These are phyloP conservation scores for Catocala sponsa DNA, from an alignment of 2,888 invertebrate species.

Conservation along the genomic window DNA sequence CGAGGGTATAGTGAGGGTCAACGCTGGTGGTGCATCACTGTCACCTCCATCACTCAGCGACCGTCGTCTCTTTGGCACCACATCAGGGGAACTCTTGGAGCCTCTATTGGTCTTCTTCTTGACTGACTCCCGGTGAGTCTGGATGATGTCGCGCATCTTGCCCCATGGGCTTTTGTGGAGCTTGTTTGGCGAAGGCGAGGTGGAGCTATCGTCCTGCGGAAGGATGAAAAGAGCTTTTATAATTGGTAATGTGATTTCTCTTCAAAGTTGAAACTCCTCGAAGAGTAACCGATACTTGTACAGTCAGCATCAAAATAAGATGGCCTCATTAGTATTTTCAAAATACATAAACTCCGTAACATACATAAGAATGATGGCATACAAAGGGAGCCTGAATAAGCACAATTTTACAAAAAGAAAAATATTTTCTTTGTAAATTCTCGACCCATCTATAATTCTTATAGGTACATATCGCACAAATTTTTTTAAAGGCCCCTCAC, in stretches of 20 bases:
- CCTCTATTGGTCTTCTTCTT: constrained; percentile 87
- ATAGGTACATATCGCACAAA: too few species aligned
- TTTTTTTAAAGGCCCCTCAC: too few species aligned
- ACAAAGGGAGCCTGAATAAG: too few species aligned
- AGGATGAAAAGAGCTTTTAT: not conserved
- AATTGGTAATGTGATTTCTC: not conserved
- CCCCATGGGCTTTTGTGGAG: constrained; percentile 92
- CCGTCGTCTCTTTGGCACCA: constrained; percentile 72
- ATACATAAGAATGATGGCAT: too few species aligned
- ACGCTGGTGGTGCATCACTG: constrained; percentile 82
- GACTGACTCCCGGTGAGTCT: constrained; percentile 90
- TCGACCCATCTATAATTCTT: too few species aligned
- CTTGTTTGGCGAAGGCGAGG: constrained; percentile 85
- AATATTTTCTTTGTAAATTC: too few species aligned
- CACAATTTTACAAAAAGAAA: too few species aligned
- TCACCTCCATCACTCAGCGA: constrained; percentile 84
- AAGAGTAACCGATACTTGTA: too few species aligned
- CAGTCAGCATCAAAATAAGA: too few species aligned
- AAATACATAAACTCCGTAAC: too few species aligned
- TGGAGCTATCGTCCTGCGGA: constrained; percentile 82
- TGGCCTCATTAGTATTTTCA: too few species aligned
- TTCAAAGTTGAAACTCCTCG: too few species aligned
- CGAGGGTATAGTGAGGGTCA: constrained; percentile 89
- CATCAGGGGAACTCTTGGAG: constrained; percentile 77
- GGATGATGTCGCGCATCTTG: constrained; percentile 93